Base-by-base conservation (phyloP, 2,888 invertebrate genomes). In the Himalopsyche japonica region DNA sequence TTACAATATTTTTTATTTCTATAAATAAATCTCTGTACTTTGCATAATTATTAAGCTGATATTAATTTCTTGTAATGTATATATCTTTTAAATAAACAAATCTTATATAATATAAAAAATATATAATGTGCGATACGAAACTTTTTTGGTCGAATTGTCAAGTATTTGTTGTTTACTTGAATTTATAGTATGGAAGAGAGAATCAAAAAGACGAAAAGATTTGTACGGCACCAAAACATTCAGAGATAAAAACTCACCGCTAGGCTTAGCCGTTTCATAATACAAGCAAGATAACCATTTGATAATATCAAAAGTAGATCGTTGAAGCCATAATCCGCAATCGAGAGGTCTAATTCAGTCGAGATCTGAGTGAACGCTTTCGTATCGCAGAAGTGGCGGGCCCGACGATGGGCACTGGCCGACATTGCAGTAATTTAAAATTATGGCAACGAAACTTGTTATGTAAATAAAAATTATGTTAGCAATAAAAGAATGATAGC, bases 381-480 rank as follows among this genome's bases (percentile, higher is more conserved):
- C 32, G 30, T 76, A 76, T 76, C 76, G 76, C 0, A 34, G 76
- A 76, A n/a, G 34, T 30, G 34, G 76, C 76, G 10, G 76, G 32
- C 76, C 7, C 3, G 32, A 15, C 34, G 30, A n/a, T 34, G 76
- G 76, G 57, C 57, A 57, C 76, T 10, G 76, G 76, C 76, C 76
- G 76, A 30, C 34, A 76, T 64, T 57, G n/a, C 34, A 27, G 80
- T 83, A 79, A 80, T 83, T 79, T 83, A 20, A 83, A 76, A 77
- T 84, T 80, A 84, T 81, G 57, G 78, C 30, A 20, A 30, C 48
- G 43, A 79, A 84, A 84, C 84, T 27, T 37, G 84, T 84, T 84
- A 84, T 84, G 84, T 82, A 81, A 84, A 84, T 84, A 84, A 8
- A n/a, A 34, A 81, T 49, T 70, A 79, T 83, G 48, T 24, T 82